Evolutionary conservation across 2,113 vertebrate species (phyloP).

Genomic region (Corydoras maculifer): DNA sequence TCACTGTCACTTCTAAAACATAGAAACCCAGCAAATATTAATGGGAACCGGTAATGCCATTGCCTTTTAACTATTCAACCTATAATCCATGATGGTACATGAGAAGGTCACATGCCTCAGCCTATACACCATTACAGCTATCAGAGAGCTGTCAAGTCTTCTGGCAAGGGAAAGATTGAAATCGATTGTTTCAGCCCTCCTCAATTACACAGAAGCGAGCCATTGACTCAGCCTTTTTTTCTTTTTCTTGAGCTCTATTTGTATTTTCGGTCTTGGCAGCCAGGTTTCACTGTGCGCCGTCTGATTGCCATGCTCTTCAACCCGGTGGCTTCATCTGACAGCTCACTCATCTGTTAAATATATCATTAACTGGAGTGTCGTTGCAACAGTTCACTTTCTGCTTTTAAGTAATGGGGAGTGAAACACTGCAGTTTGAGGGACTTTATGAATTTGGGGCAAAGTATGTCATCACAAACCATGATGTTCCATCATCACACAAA

Average conservation of each 20-base stretch:
- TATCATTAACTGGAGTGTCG: slow-evolving; percentile 9
- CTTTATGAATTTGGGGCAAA: too few relatives aligned
- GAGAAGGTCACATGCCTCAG: slow-evolving; percentile 7
- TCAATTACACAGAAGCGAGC: slow-evolving; percentile 35
- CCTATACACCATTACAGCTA: slow-evolving; percentile 2
- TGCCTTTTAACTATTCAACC: not conserved
- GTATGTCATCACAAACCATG: too few relatives aligned
- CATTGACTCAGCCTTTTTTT: slow-evolving; percentile 31
- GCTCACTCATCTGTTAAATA: slow-evolving; percentile 35
- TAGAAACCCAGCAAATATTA: too few relatives aligned
- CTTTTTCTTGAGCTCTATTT: slow-evolving; percentile 29
- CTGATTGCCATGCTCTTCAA: slow-evolving; percentile 13
- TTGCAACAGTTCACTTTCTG: not conserved
- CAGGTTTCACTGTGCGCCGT: slow-evolving; percentile 10
- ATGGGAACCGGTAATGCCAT: not conserved
- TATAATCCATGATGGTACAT: not conserved
- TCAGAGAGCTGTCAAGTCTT: slow-evolving; percentile 17
- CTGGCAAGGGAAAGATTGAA: slow-evolving; percentile 37
- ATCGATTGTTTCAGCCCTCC: slow-evolving; percentile 45
- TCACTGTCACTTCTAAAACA: too few relatives aligned
- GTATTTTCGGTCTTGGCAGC: slow-evolving; percentile 31
- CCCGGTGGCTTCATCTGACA: slow-evolving; percentile 19
- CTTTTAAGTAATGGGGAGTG: not conserved
- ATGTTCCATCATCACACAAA: too few relatives aligned
- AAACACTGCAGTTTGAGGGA: not conserved